Conservation (phyloP, 2,888 invertebrate genomes). For the Scaptomyza polygonia region DNA sequence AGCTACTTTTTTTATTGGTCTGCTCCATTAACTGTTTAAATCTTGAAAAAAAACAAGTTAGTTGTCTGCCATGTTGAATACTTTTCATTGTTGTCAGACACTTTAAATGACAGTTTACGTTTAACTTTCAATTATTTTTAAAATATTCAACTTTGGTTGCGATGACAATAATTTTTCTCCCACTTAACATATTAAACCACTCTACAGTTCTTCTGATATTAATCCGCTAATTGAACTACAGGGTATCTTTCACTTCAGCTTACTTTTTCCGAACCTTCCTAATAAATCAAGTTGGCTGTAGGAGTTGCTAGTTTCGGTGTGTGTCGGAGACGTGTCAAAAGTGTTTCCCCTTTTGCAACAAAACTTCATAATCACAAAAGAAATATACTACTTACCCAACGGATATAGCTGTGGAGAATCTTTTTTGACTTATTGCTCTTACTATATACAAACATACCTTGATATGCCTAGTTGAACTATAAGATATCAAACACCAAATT, state of each 20-base stretch:
- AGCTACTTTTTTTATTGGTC: too few relatives aligned
- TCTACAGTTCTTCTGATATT: too few relatives aligned
- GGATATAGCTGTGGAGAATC: constrained; percentile 5
- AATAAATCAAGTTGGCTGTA: constrained; percentile 7
- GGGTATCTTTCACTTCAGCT: neutral
- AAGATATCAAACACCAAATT: constrained; percentile 55
- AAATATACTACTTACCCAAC: neutral
- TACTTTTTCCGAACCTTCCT: neutral
- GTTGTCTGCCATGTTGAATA: too few relatives aligned
- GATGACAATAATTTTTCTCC: too few relatives aligned
- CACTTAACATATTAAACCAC: too few relatives aligned
- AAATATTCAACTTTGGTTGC: too few relatives aligned
- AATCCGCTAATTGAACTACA: too few relatives aligned
- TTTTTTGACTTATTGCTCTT: constrained; percentile 4
- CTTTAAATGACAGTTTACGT: too few relatives aligned
- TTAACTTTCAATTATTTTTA: too few relatives aligned
- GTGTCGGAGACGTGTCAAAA: constrained; percentile 10
- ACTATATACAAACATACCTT: constrained; percentile 3
- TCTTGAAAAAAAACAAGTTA: too few relatives aligned
- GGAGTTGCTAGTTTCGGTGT: constrained; percentile 5
- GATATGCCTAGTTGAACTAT: constrained; percentile 22
- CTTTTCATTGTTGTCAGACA: too few relatives aligned
- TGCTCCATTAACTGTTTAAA: too few relatives aligned
- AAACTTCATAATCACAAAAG: constrained; percentile 20
- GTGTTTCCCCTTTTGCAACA: constrained; percentile 4